A percentile compares a stretch with the other conserved stretches of the same genome.
These are phyloP conservation scores for Solenopsis invicta DNA, from an alignment of 1,140 invertebrate genomes.

Conservation along the genomic window DNA sequence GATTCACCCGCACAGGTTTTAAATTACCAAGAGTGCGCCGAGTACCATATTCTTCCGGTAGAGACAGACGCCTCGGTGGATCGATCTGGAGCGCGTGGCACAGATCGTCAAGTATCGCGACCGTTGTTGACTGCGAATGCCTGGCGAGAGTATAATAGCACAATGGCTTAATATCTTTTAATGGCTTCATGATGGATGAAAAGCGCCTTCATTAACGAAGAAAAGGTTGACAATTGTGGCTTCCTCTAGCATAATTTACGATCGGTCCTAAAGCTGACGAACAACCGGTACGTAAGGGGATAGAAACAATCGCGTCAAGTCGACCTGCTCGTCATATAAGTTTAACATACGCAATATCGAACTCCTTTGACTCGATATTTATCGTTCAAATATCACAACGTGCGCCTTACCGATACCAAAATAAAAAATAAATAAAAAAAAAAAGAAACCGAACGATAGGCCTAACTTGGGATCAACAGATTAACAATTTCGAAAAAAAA, in stretches of 20 bases:
- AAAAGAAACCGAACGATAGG: constrained; percentile 19
- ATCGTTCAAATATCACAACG: constrained; percentile 53
- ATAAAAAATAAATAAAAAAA: not conserved
- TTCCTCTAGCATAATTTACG: constrained; percentile 40
- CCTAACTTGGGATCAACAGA: constrained; percentile 34
- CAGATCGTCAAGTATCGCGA: constrained; percentile 24
- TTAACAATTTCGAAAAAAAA: constrained; percentile 27
- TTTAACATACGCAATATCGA: constrained; percentile 52
- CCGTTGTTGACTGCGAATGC: constrained; percentile 25
- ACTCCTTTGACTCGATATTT: constrained; percentile 16
- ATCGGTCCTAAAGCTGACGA: not conserved
- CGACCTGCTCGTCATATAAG: not conserved
- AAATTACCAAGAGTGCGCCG: not conserved
- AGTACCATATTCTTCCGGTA: not conserved
- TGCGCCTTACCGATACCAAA: constrained; percentile 40
- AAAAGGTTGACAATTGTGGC: constrained; percentile 11
- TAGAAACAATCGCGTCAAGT: constrained; percentile 19
- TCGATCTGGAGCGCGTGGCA: constrained; percentile 39
- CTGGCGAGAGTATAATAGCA: not conserved
- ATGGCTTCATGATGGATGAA: not conserved
- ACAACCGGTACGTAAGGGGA: not conserved
- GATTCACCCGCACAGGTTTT: constrained; percentile 6
- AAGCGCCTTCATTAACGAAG: constrained; percentile 17
- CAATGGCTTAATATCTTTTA: not conserved
- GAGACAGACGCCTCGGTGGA: not conserved